Conservation (phyloP, 2,888 invertebrate species). For the Iselma pallidipennis region DNA sequence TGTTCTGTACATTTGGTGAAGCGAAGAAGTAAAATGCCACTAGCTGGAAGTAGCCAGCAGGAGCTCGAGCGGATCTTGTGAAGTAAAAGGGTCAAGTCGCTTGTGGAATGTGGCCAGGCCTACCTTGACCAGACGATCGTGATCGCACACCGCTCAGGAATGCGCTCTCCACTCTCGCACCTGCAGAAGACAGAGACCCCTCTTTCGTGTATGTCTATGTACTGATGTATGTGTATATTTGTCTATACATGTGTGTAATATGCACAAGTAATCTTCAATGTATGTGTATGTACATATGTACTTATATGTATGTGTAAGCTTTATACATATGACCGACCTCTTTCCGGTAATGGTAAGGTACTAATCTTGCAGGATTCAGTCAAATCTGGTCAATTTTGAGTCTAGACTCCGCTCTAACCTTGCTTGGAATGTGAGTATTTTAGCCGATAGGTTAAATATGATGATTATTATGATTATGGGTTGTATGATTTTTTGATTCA, state of each 20-base stretch:
- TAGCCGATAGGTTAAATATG: not conserved
- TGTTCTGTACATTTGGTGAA: not conserved
- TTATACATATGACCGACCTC: not conserved
- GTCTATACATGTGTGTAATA: no score
- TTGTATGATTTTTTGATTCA: not conserved
- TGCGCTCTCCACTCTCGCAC: constrained; percentile 50
- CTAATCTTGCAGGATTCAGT: not conserved
- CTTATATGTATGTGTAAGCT: not conserved
- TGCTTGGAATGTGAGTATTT: not conserved
- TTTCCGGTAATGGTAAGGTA: no score
- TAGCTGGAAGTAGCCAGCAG: constrained; percentile 27
- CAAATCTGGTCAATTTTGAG: not conserved
- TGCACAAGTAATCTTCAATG: no score
- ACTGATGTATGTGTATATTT: not conserved
- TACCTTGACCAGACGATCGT: constrained; percentile 55
- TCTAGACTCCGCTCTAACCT: not conserved
- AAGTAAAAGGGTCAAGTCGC: constrained; percentile 51
- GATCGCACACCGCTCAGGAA: constrained; percentile 53
- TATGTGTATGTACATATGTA: not conserved
- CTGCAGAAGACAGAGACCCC: constrained; percentile 35
- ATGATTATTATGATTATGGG: no score
- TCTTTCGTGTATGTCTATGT: constrained; percentile 10
- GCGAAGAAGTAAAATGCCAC: constrained; percentile 16
- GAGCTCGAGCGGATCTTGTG: constrained; percentile 31
- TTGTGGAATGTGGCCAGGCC: constrained; percentile 54